phyloP scores from a whole-genome alignment of 2,888 invertebrate genomes.

The Adelognathus sp. region DNA sequence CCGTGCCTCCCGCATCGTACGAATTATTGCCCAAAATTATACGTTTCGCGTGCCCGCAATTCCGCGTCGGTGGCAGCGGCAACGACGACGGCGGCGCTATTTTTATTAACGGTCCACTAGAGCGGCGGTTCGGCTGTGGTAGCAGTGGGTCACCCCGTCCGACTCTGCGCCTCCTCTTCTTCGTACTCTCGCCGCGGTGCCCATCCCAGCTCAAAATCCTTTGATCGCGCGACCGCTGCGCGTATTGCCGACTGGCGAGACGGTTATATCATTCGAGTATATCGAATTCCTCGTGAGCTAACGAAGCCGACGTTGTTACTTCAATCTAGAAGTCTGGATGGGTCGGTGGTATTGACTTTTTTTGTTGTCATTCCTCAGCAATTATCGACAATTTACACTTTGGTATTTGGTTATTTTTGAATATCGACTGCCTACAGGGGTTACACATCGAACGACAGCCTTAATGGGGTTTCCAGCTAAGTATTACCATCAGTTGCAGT shows the following conservation, averaged over 20 bases:
- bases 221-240: conserved; percentile 43
- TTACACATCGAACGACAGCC: too few relatives aligned
- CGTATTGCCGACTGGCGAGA: not conserved
- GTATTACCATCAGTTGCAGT: too few relatives aligned
- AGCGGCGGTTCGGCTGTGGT: conserved; percentile 9
- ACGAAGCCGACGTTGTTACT: not conserved
- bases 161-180: not conserved
- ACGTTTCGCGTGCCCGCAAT: conserved; percentile 65
- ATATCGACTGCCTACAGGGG: too few relatives aligned
- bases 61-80: conserved; percentile 42
- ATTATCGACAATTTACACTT: too few relatives aligned
- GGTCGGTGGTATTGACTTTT: not conserved
- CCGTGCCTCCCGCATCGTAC: conserved; percentile 64
- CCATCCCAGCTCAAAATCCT: not conserved
- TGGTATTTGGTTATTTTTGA: too few relatives aligned
- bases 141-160: conserved; percentile 20
- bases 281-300: not conserved
- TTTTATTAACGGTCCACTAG: conserved; percentile 57
- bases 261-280: not conserved
- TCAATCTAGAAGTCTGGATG: not conserved
- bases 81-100: conserved; percentile 47
- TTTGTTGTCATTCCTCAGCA: not conserved
- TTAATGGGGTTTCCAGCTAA: too few relatives aligned
- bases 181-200: conserved; percentile 8
- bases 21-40: conserved; percentile 74